phyloP scores from a whole-genome alignment of 2,888 invertebrate species.

The Polietes domitor region DNA sequence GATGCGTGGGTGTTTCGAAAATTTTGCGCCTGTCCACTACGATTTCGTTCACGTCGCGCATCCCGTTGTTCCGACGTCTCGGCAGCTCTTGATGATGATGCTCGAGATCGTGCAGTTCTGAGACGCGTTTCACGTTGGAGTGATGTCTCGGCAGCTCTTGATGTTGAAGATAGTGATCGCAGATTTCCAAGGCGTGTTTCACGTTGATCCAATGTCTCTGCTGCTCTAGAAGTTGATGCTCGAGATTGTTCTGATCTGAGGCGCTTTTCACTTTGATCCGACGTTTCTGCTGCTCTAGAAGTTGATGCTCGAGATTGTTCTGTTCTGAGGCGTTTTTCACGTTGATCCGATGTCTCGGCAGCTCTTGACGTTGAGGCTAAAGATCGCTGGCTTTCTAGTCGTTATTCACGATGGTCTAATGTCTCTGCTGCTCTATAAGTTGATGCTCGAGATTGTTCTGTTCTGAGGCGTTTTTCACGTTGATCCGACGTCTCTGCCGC shows the following conservation, averaged over 20 bases:
- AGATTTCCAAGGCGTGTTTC: background rate
- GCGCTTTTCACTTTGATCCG: background rate
- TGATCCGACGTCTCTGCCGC: too few species aligned
- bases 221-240: background rate
- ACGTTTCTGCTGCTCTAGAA: conserved; percentile 13
- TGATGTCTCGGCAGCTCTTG: conserved; percentile 11
- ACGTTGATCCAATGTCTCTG: background rate
- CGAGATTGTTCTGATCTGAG: background rate
- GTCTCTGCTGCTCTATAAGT: conserved; percentile 23
- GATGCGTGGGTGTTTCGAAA: background rate
- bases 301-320: conserved; percentile 10
- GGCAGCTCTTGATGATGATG: background rate
- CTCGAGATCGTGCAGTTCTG: background rate
- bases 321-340: background rate
- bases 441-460: background rate
- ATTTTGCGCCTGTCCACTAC: background rate
- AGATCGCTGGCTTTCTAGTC: background rate
- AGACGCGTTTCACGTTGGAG: background rate
- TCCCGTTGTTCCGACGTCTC: too few species aligned
- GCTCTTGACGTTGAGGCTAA: background rate
- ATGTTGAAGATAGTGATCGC: conserved; percentile 1
- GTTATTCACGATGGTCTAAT: background rate
- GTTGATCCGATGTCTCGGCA: background rate
- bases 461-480: background rate
- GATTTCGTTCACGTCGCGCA: background rate